phyloP scores from a whole-genome alignment of 2,888 invertebrate genomes.

The Cancer borealis region DNA sequence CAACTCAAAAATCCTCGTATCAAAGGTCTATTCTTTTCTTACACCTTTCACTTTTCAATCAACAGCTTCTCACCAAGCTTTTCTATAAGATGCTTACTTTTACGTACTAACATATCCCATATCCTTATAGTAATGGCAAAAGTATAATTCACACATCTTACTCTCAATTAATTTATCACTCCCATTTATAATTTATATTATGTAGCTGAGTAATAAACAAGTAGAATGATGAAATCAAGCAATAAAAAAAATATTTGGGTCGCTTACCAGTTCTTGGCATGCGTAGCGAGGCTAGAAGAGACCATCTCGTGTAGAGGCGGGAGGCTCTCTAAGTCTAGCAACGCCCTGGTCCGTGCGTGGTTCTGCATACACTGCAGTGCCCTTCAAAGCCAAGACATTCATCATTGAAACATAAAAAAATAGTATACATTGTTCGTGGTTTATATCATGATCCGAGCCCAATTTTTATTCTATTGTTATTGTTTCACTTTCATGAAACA shows the following conservation, averaged over 20 bases:
- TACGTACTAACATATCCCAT: not conserved
- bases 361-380: constrained; percentile 57
- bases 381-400: constrained; percentile 28
- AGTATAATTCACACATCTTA: not conserved
- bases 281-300: constrained; percentile 23
- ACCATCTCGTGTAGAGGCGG: constrained; percentile 59
- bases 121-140: not conserved
- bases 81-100: not conserved
- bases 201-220: not conserved
- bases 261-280: constrained; percentile 65
- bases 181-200: not conserved
- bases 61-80: not conserved
- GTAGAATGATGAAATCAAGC: not conserved
- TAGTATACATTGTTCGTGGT: not conserved
- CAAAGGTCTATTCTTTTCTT: not conserved
- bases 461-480: not conserved
- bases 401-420: not conserved
- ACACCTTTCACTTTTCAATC: not conserved
- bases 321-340: constrained; percentile 58
- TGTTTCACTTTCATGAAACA: not conserved
- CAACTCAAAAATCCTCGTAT: too few species aligned
- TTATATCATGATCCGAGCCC: not conserved
- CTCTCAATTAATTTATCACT: not conserved
- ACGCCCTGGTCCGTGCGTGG: constrained; percentile 46
- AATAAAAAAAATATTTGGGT: not conserved